Conservation (phyloP, 2,797 vertebrate genomes). For the Stomatorhinus walkeri region DNA sequence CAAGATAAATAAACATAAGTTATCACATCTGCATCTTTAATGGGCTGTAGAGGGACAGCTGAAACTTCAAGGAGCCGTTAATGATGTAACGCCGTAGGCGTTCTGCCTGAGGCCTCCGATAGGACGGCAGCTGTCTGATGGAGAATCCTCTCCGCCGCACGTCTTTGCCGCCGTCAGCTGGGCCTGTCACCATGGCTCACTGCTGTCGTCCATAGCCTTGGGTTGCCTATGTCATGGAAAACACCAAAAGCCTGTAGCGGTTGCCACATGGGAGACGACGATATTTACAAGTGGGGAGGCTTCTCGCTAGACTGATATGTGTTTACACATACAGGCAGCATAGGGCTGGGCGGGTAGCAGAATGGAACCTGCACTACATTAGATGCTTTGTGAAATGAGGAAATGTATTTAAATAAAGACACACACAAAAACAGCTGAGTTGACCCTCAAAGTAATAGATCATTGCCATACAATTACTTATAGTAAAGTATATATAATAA, state of each 20-base stretch:
- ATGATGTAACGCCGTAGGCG: neutral
- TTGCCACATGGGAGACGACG: neutral
- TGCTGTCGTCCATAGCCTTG: neutral
- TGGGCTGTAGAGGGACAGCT: neutral
- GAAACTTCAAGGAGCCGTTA: conserved; percentile 1
- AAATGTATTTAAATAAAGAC: neutral
- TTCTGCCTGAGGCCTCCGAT: neutral
- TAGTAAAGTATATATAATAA: neutral
- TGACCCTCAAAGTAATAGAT: neutral
- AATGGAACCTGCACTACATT: neutral
- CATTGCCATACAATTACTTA: neutral
- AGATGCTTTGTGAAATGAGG: neutral
- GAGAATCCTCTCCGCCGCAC: too few relatives aligned
- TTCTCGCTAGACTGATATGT: neutral
- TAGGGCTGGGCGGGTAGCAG: neutral
- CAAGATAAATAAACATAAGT: neutral
- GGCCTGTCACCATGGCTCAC: neutral
- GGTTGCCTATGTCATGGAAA: neutral
- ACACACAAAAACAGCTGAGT: neutral
- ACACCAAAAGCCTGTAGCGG: neutral
- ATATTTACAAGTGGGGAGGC: neutral
- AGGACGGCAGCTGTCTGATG: neutral
- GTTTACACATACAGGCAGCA: neutral
- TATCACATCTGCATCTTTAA: conserved; percentile 9
- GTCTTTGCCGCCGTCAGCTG: neutral